phyloP scores from a whole-genome alignment of 1,140 invertebrate genomes.

The Prorops nasuta region DNA sequence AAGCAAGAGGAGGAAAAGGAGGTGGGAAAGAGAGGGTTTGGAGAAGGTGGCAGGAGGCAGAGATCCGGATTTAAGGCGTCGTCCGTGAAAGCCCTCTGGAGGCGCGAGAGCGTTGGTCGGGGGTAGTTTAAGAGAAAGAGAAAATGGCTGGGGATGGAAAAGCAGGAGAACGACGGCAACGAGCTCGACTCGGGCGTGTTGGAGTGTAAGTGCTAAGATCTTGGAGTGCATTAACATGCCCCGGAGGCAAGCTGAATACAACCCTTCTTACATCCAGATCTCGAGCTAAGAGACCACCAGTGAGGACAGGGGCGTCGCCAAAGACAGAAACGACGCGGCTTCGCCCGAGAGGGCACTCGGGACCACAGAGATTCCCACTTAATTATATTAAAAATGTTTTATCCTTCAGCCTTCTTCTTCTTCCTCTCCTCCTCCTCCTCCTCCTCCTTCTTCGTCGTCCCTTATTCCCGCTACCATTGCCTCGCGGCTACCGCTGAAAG shows the following conservation, averaged over 20 bases:
- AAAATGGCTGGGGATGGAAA: constrained; percentile 42
- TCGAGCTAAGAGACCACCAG: constrained; percentile 36
- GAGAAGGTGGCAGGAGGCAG: constrained; percentile 14
- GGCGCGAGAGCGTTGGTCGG: constrained; percentile 33
- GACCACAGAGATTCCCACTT: constrained; percentile 52
- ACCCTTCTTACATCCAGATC: constrained; percentile 57
- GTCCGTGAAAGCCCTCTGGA: constrained; percentile 54
- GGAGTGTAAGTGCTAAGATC: constrained; percentile 59
- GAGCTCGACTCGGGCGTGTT: constrained; percentile 44
- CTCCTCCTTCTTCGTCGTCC: neutral
- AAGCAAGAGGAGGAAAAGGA: constrained; percentile 10
- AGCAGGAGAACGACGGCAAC: constrained; percentile 19
- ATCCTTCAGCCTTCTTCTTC: constrained; percentile 29
- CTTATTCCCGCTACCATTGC: no score
- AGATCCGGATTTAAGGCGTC: constrained; percentile 56
- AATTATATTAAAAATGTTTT: constrained; percentile 59
- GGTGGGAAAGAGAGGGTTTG: constrained; percentile 12
- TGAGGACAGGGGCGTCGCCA: constrained; percentile 19
- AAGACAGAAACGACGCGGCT: neutral
- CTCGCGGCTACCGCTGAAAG: no score
- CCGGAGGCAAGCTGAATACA: constrained; percentile 54
- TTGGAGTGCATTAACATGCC: constrained; percentile 58
- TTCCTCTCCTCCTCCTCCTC: constrained; percentile 8
- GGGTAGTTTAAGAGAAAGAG: constrained; percentile 55
- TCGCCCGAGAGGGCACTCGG: constrained; percentile 15